These are phyloP conservation scores for Peucedramus taeniatus DNA, from an alignment of 2,113 vertebrate genomes.

Conservation along the genomic window DNA sequence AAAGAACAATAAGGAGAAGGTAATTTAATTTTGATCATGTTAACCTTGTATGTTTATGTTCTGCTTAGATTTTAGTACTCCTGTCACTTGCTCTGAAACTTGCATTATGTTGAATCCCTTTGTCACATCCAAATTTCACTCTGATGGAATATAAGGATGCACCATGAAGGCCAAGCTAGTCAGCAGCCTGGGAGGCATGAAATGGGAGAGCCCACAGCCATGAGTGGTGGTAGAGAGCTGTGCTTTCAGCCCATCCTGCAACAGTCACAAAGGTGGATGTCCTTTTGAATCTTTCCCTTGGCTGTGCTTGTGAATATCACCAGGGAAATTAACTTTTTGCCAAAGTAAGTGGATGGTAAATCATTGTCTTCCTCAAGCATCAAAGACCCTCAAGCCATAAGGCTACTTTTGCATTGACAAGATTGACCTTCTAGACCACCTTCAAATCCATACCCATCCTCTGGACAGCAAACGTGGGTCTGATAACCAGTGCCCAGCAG, in stretches of 20 bases:
- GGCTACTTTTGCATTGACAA: not conserved
- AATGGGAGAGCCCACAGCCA: not conserved
- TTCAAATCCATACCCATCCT: not conserved
- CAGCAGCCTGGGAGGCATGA: not conserved
- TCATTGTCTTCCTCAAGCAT: not conserved
- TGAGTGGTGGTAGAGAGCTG: not conserved
- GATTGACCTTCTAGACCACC: not conserved
- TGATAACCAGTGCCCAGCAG: not conserved
- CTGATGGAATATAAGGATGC: not conserved
- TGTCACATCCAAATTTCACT: not conserved
- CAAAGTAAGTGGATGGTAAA: not conserved
- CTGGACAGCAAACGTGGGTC: not conserved
- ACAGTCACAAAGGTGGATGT: accelerated
- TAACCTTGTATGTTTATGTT: constrained; percentile 48
- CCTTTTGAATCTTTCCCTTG: not conserved
- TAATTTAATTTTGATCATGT: constrained; percentile 64
- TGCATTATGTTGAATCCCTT: not conserved
- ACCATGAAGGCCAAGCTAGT: not conserved
- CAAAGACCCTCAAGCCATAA: not conserved
- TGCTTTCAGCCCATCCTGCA: not conserved
- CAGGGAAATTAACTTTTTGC: not conserved
- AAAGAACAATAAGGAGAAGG: constrained; percentile 63
- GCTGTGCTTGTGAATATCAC: not conserved
- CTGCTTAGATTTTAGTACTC: constrained; percentile 36
- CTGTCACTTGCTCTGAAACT: constrained; percentile 6